phyloP scores from a whole-genome alignment of 2,113 vertebrate genomes.

The Pseudorectes ferrugineus region DNA sequence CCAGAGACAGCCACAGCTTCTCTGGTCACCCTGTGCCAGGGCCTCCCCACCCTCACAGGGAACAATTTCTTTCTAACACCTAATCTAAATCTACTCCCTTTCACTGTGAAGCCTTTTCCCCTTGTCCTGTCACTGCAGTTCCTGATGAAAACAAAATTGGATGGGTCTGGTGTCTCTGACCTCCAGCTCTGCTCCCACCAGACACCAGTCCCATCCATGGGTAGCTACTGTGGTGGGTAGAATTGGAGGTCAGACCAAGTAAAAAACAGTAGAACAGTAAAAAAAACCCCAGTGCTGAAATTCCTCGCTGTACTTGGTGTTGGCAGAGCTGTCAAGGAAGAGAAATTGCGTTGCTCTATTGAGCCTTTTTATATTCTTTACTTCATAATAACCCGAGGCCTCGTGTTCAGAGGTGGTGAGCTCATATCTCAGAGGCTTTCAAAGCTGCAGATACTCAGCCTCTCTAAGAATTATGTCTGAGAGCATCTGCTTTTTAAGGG shows the following conservation, averaged over 20 bases:
- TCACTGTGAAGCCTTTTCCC: background rate
- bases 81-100: background rate
- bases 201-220: background rate
- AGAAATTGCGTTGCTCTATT: background rate
- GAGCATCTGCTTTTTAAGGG: background rate
- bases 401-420: background rate
- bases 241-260: background rate
- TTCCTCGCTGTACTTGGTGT: background rate
- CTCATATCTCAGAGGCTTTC: background rate
- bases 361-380: background rate
- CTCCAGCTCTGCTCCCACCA: background rate
- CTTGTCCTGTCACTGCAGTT: background rate
- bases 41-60: background rate
- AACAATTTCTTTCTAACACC: background rate
- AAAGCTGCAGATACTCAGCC: background rate
- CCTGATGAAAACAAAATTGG: background rate
- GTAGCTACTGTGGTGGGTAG: rapidly evolving
- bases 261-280: background rate
- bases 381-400: background rate
- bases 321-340: background rate
- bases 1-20: background rate
- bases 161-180: background rate
- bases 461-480: background rate
- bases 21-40: background rate
- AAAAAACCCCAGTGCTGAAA: rapidly evolving